Evolutionary conservation across 2,888 invertebrate species (phyloP), one percentile per base, ranked within the genome.

Genomic region (Acleris literana): DNA sequence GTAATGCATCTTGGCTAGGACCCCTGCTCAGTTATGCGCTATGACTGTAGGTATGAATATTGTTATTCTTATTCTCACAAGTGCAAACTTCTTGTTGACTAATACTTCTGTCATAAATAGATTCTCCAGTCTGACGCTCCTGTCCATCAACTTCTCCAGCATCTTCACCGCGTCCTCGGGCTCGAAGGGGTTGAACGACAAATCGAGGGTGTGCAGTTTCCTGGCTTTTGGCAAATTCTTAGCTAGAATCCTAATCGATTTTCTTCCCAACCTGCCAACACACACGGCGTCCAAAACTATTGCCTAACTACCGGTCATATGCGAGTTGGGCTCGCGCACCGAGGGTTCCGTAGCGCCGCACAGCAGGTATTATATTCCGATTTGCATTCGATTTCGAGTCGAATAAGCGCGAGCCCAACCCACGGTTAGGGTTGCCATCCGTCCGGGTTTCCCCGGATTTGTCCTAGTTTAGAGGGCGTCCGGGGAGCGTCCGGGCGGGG

Each of bases 121-220:
- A 18, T 54, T 54, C 33, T 39, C 54, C 54, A 54, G 18, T 18
- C 20, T 54, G 13, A 54, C 54, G 1, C 0, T 5, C 18, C 20
- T 54, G 3, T 39, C 33, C 13, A 11, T 39, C 39, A 54, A 6
- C 2, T 25, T 25, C 18, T 39, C 2, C 3, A 54, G 13, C 5
- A 54, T 2, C 33, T 13, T 4, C 7, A 39, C 1, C 2, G 54
- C 54, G 5, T 54, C 33, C 5, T 18, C 13, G 20, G 54, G 54
- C 5, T 7, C 39, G 16, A 54, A n/a, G 5, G 54, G 54, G 39
- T 54, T 54, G 54, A 18, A 4, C 33, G 54, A 54, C 33, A 54
- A 18, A 16, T 54, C 29, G 6, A 54, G 13, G 18, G 39, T 39
- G 5, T 39, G 17, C 4, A 54, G 13, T 39, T 18, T 54, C 16